These are phyloP conservation scores for Lasioglossum calceatum DNA, from an alignment of 2,888 invertebrate species.

Conservation along the genomic window DNA sequence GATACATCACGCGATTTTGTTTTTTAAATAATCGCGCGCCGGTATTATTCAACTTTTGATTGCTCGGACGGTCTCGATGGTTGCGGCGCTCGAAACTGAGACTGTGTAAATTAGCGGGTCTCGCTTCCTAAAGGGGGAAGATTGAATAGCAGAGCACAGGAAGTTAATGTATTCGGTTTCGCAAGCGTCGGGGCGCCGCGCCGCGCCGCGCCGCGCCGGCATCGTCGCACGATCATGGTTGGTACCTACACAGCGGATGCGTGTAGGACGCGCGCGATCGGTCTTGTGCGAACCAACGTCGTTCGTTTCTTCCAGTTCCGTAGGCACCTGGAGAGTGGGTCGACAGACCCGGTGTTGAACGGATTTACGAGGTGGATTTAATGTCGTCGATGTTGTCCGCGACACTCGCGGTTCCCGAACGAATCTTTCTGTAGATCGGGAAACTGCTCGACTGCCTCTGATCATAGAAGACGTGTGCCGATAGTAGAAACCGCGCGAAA, in stretches of 20 bases:
- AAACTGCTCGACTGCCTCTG: too few relatives aligned
- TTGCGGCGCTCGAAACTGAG: not conserved
- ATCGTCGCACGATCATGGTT: conserved; percentile 31
- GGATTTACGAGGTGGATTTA: conserved; percentile 56
- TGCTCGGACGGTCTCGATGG: not conserved
- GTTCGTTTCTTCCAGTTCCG: conserved; percentile 61
- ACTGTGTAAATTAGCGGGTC: conserved; percentile 4
- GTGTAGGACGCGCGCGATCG: conserved; percentile 58
- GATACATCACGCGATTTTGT: not conserved
- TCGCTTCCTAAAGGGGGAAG: conserved; percentile 10
- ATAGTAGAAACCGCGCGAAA: too few relatives aligned
- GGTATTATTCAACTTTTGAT: not conserved
- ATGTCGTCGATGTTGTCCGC: conserved; percentile 30
- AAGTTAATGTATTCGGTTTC: conserved; percentile 35
- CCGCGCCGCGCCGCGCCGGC: conserved; percentile 44
- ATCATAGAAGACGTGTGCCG: too few relatives aligned
- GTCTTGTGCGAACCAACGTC: conserved; percentile 46
- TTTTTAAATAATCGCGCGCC: not conserved
- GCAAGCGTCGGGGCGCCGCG: conserved; percentile 35
- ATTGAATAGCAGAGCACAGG: not conserved
- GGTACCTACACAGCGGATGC: conserved; percentile 54
- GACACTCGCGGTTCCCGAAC: not conserved
- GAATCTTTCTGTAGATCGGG: not conserved
- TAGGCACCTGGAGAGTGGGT: conserved; percentile 69
- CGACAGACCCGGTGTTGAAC: conserved; percentile 35